These are phyloP conservation scores for Struthio camelus DNA, from an alignment of 2,113 vertebrate genomes.

Conservation along the genomic window DNA sequence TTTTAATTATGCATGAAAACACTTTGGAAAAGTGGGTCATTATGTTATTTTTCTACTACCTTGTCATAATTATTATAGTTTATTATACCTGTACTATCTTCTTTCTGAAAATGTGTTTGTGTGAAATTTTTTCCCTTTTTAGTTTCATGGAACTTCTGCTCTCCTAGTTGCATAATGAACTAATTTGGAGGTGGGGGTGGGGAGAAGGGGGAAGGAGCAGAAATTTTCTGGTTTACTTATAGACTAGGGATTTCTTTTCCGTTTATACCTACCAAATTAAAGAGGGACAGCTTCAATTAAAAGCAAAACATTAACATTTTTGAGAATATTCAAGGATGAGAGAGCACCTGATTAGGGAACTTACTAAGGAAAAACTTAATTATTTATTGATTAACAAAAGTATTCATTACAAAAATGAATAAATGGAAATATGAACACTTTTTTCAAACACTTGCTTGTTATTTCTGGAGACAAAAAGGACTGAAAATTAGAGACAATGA, in stretches of 20 bases:
- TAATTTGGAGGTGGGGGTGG: too few species aligned
- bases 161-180: background rate
- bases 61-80: background rate
- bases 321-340: background rate
- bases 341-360: background rate
- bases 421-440: background rate
- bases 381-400: background rate
- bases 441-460: background rate
- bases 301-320: background rate
- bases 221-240: background rate
- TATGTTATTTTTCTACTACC: background rate
- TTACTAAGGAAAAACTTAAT: background rate
- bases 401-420: background rate
- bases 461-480: background rate
- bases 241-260: background rate
- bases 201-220: background rate
- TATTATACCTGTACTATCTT: background rate
- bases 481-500: background rate
- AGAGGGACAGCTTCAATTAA: background rate
- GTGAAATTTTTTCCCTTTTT: background rate
- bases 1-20: background rate
- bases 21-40: background rate
- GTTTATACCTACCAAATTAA: background rate
- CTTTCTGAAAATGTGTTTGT: background rate
- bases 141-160: background rate